Evolutionary conservation across 2,113 vertebrate species (phyloP), one percentile per base, ranked within the genome.

Genomic region (Spilogale gracilis): DNA sequence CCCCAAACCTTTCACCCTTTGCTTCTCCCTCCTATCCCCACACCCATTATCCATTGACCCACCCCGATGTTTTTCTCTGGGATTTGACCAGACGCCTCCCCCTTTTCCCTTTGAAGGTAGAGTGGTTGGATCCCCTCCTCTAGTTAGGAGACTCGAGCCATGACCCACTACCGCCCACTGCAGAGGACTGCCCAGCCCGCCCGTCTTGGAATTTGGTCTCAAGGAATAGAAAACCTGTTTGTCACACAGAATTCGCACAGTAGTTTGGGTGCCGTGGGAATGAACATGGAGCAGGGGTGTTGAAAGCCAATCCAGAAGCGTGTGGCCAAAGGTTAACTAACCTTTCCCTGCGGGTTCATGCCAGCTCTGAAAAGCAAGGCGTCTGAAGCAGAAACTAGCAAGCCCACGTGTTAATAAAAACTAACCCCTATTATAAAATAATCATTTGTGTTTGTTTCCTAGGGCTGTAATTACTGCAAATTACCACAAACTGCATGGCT

Each of bases 351-450:
- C 52, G 56, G 84, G n/a, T 60, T 11, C 12, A 54, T 1, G 23
- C 18, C 30, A 3, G 45, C 30, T 93, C 65, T 67, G 17, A 91
- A 88, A 86, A 93, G n/a, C 52, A 48, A 71, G 65, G n/a, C n/a
- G 9, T 88, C 69, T 56, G n/a, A 78, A 45, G 48, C 30, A 82
- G 67, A 45, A 84, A 81, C 80, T 20, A 79, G 54, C 56, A 79
- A 95, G 60, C 43, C 21, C 74, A 67, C 8, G 5, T 32, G 52
- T 85, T 84, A 71, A 76, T 71, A 54, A 95, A 84, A 79, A 48
- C 78, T 73, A 73, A 92, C 91, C 23, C 45, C 54, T 80, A 63
- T 81, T 81, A 90, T 74, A 78, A 93, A 90, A 89, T 88, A 45
- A 45, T 61, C 54, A 45, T 74, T 89, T 23, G 17, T 21, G 45